phyloP scores from a whole-genome alignment of 2,113 vertebrate species.

The Ciconia maguari region DNA sequence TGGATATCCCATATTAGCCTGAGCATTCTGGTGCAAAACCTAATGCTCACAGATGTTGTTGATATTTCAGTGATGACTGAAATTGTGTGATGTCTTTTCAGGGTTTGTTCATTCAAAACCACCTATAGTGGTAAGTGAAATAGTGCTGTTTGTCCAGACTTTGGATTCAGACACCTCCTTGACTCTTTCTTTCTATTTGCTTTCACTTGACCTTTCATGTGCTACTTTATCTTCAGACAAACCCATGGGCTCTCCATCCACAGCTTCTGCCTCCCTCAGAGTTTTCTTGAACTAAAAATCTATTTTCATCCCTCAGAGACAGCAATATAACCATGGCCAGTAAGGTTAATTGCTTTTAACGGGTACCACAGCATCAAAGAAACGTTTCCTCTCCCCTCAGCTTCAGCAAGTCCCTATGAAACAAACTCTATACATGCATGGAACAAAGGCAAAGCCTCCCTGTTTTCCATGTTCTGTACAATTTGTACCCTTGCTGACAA shows the following conservation, averaged over 20 bases:
- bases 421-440: neutral
- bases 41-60: neutral
- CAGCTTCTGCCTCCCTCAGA: neutral
- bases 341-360: neutral
- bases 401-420: neutral
- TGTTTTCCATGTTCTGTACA: neutral
- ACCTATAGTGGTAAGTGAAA: neutral
- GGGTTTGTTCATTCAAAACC: neutral
- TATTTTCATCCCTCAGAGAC: neutral
- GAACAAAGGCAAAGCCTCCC: neutral
- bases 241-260: neutral
- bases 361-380: neutral
- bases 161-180: neutral
- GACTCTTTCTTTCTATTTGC: neutral
- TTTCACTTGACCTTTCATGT: neutral
- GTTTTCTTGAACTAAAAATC: neutral
- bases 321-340: neutral
- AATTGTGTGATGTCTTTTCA: neutral
- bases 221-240: neutral
- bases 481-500: neutral
- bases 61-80: neutral
- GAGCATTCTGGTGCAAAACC: neutral
- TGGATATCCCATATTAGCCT: neutral
- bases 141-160: neutral
- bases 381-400: neutral